Percentiles rank a stretch among this genome's conserved stretches.
Evolutionary conservation across 1,140 invertebrate species (phyloP).

Genomic region (Magallana angulata): DNA sequence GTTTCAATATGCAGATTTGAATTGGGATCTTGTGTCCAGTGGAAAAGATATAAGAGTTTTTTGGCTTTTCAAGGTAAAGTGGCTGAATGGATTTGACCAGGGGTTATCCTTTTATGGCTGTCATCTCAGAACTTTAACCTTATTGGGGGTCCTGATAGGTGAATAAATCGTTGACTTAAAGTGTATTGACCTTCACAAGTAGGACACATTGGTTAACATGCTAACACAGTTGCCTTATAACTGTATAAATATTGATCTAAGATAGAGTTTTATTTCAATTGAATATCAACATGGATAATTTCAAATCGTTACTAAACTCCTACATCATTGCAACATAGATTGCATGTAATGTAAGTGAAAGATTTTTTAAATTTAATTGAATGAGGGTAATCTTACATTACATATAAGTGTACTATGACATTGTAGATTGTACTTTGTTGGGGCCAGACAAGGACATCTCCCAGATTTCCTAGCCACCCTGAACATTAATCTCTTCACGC

Average conservation of each 20-base stretch:
- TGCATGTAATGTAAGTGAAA: no score
- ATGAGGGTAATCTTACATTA: neutral
- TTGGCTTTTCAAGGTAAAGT: neutral
- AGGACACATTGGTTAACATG: no score
- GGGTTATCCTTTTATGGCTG: neutral
- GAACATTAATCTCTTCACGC: constrained; percentile 91
- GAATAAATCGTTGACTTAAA: neutral
- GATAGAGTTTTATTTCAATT: no score
- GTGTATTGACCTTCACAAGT: neutral
- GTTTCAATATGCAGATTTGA: no score
- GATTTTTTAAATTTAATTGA: no score
- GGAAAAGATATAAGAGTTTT: neutral
- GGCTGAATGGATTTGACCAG: neutral
- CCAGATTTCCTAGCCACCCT: constrained; percentile 97
- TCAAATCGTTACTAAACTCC: no score
- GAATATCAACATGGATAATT: no score
- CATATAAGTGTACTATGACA: neutral
- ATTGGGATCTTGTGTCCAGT: no score
- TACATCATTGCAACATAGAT: no score
- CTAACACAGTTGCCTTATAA: no score
- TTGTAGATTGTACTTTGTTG: constrained; percentile 83
- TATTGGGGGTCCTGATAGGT: no score
- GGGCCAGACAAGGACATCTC: constrained; percentile 96
- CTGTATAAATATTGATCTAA: no score
- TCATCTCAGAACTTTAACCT: neutral